Evolutionary conservation across 1,140 invertebrate species (phyloP).

Genomic region (Homalodisca vitripennis): DNA sequence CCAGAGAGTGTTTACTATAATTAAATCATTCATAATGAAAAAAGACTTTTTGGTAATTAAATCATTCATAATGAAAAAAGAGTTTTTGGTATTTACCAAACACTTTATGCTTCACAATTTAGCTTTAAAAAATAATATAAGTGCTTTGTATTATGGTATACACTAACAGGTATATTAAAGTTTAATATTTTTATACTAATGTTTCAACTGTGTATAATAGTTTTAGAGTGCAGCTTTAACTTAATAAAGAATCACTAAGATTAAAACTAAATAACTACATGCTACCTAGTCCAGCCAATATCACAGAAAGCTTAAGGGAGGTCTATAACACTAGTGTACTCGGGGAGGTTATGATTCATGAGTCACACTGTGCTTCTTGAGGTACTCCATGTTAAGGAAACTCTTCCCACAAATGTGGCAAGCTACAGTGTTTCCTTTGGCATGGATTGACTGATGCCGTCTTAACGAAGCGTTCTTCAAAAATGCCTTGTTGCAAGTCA

Average conservation of each 20-base stretch:
- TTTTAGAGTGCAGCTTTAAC: no score
- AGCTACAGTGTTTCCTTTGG: constrained; percentile 51
- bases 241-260: neutral
- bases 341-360: constrained; percentile 15
- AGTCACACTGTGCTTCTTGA: constrained; percentile 31
- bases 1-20: no score
- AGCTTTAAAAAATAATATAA: no score
- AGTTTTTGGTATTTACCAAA: no score
- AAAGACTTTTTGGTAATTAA: no score
- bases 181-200: no score
- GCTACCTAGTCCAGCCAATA: neutral
- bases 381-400: constrained; percentile 32
- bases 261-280: neutral
- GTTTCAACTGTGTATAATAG: no score
- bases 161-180: no score
- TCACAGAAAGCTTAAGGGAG: constrained; percentile 11
- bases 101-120: no score
- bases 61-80: no score
- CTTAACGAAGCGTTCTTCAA: constrained; percentile 45
- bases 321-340: neutral
- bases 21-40: no score
- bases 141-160: no score
- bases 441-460: constrained; percentile 48
- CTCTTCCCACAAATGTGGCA: constrained; percentile 49
- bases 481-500: constrained; percentile 60